These are phyloP conservation scores for Sicus ferrugineus DNA, from an alignment of 2,888 invertebrate genomes.

Conservation along the genomic window DNA sequence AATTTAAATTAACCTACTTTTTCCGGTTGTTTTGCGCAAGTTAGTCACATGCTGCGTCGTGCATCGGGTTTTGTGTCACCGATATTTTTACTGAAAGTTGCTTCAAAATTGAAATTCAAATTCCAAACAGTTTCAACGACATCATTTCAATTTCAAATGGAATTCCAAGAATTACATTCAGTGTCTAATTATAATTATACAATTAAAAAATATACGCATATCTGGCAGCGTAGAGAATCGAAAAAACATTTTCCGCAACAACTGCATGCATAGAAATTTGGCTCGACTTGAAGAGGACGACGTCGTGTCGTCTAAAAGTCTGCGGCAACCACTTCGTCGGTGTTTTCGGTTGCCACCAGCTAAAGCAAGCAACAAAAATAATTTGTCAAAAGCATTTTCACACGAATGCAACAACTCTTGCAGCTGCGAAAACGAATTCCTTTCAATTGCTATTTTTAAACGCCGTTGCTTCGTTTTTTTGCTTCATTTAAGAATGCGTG, in stretches of 20 bases:
- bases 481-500: neutral
- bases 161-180: too few species aligned
- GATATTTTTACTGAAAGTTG: too few species aligned
- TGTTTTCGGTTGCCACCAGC: conserved; percentile 10
- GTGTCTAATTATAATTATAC: neutral
- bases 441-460: too few species aligned
- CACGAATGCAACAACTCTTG: conserved; percentile 2
- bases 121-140: too few species aligned
- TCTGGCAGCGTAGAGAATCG: neutral
- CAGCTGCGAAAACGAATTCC: neutral
- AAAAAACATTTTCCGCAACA: neutral
- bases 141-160: too few species aligned
- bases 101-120: too few species aligned
- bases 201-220: neutral
- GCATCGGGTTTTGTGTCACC: neutral
- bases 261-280: neutral
- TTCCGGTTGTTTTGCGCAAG: neutral
- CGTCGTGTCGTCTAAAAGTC: conserved; percentile 19
- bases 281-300: neutral
- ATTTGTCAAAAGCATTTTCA: conserved; percentile 22
- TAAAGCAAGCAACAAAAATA: conserved; percentile 10
- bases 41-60: neutral
- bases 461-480: neutral
- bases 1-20: conserved; percentile 15
- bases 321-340: conserved; percentile 10